Evolutionary conservation across 1,140 invertebrate species (phyloP).

Genomic region (Brachionus sp.): DNA sequence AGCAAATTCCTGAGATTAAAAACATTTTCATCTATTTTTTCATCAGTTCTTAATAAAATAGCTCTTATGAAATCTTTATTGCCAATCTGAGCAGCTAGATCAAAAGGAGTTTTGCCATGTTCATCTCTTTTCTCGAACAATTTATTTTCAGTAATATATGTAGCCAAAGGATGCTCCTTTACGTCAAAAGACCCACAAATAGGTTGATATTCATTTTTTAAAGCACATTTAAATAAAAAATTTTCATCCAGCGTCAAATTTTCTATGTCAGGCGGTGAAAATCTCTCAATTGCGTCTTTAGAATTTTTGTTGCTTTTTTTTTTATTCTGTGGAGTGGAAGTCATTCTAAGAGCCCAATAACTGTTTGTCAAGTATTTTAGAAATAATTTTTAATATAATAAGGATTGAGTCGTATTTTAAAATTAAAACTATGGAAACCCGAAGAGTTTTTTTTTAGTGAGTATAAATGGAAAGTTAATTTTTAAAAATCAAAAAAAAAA

Average conservation of each 20-base stretch:
- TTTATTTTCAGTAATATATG: not conserved
- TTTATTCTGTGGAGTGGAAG: not conserved
- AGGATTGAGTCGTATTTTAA: not conserved
- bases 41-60: slow-evolving; percentile 15
- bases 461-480: not conserved
- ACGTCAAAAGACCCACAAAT: slow-evolving; percentile 38
- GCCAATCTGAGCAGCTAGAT: slow-evolving; percentile 19
- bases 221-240: not conserved
- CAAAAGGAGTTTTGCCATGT: slow-evolving; percentile 14
- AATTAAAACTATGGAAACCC: slow-evolving; percentile 17
- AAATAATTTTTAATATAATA: not conserved
- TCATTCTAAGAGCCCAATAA: not conserved
- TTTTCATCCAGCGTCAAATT: not conserved
- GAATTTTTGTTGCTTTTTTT: slow-evolving; percentile 26
- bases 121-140: slow-evolving; percentile 26
- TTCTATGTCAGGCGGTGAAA: slow-evolving; percentile 32
- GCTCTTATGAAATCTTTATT: slow-evolving; percentile 34
- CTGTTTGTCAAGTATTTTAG: not conserved
- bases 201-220: slow-evolving; percentile 27
- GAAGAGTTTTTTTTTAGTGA: not conserved
- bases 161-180: slow-evolving; percentile 32
- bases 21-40: slow-evolving; percentile 43
- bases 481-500: not conserved
- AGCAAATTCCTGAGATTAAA: slow-evolving; percentile 14
- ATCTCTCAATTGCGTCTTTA: slow-evolving; percentile 36